Conservation (phyloP, 2,888 invertebrate species). For the Chrysina gloriosa region DNA sequence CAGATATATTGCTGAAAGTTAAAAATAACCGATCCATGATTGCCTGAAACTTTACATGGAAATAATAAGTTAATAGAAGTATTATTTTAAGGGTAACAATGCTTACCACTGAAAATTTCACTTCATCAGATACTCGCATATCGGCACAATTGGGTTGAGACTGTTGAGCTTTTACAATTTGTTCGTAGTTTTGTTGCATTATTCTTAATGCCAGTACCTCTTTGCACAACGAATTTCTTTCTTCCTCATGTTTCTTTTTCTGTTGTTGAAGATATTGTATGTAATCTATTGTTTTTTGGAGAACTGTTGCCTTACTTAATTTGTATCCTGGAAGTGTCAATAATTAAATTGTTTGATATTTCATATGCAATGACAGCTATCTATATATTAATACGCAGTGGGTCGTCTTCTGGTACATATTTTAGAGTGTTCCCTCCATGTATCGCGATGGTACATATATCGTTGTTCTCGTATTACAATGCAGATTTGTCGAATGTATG, state of each 20-base stretch:
- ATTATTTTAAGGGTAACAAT: neutral
- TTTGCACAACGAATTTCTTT: conserved; percentile 87
- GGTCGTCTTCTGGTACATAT: too few species aligned
- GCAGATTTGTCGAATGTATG: too few species aligned
- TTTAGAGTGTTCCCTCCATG: too few species aligned
- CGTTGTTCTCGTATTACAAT: too few species aligned
- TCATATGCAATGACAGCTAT: too few species aligned
- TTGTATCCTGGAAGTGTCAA: conserved; percentile 74
- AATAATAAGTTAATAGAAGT: neutral
- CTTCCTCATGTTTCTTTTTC: conserved; percentile 95
- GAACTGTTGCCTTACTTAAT: conserved; percentile 93
- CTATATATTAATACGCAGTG: too few species aligned
- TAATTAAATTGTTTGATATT: neutral
- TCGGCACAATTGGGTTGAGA: conserved; percentile 89
- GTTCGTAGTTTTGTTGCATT: conserved; percentile 95
- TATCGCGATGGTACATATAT: too few species aligned
- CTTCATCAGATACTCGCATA: conserved; percentile 91
- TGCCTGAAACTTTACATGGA: conserved; percentile 81
- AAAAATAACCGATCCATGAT: conserved; percentile 94
- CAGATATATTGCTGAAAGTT: conserved; percentile 90
- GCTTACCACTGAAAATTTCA: conserved; percentile 95
- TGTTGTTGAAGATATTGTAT: conserved; percentile 92
- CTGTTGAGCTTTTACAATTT: conserved; percentile 96
- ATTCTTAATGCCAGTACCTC: conserved; percentile 94
- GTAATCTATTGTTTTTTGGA: conserved; percentile 95